Evolutionary conservation across 2,888 invertebrate genomes (phyloP).

Genomic region (Callosobruchus maculatus): DNA sequence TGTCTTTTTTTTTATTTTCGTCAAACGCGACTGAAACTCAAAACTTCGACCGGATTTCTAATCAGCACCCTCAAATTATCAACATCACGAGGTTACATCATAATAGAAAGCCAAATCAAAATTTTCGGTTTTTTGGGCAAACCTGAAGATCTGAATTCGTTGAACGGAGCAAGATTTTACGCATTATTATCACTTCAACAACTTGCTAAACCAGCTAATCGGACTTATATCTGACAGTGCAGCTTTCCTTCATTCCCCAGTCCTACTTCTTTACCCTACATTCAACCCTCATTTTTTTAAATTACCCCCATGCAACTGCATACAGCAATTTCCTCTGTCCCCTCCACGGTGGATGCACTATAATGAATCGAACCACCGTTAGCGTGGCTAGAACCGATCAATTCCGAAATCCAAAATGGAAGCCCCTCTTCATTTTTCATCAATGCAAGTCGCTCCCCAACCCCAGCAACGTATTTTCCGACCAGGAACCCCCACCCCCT

Average conservation of each 20-base stretch:
- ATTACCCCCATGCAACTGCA: not conserved
- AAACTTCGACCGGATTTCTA: too few species aligned
- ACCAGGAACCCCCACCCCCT: not conserved
- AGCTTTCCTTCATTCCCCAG: not conserved
- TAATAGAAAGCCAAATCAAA: too few species aligned
- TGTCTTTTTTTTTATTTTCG: too few species aligned
- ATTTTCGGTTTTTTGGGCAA: too few species aligned
- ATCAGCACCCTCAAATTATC: too few species aligned
- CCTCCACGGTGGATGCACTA: not conserved
- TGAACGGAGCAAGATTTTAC: too few species aligned
- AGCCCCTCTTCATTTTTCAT: not conserved
- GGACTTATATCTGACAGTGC: not conserved
- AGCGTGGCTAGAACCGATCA: not conserved
- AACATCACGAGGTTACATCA: too few species aligned
- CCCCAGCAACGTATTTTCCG: not conserved
- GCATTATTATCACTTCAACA: too few species aligned
- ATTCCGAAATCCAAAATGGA: not conserved
- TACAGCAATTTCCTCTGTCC: not conserved
- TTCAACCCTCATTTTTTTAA: not conserved
- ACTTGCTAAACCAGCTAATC: too few species aligned
- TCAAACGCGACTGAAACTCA: too few species aligned
- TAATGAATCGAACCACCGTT: not conserved
- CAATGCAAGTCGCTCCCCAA: not conserved
- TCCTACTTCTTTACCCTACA: not conserved
- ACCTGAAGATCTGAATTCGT: too few species aligned